Base-by-base conservation (phyloP, 1,140 invertebrate species). In the Trichonephila clavata region DNA sequence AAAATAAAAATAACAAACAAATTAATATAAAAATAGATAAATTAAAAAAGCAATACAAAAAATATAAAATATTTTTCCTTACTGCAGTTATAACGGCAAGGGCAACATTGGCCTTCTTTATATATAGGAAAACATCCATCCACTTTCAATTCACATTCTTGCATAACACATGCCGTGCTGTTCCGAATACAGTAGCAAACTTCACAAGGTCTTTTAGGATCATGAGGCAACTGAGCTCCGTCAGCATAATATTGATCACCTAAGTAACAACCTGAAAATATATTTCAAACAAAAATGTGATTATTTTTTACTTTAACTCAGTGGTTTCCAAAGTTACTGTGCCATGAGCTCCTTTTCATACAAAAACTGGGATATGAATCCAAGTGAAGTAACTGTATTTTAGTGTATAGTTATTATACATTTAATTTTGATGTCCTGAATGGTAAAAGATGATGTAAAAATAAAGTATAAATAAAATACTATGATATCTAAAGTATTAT, bases 181-280 rank as follows among this genome's bases (percentile, higher is more conserved):
- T 99, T 99, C 95, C 98, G 97, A 95, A 99, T 99, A 95, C 98
- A 99, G 96, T 99, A 99, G 96, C 98, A 99, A 59, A 99, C 97
- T 96, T 99, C 98, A 96, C 98, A 99, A 18, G 98, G 98, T 95
- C 98, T 98, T 95, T 97, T 97, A 0, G 97, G 97, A 95, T 98
- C 97, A 59, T 97, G 97, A 39, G 98, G 98, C 32, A 97, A 95
- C 96, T 96, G 94, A 14, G 97, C 97, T 60, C 98, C 98, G 95
- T 99, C 98, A 14, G 97, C 96, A 95, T 98, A 99, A 96, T 98
- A 98, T 95, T 97, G 97, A 90, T 97, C 97, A 95, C 98, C 97
- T 93, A 99, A 97, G 95, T 97, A 97, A 96, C 98, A 99, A 18
- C 98, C 98, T 93, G n/a, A 63, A 68, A 68, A 16, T n/a, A 68